Evolutionary conservation across 2,797 vertebrate species (phyloP), one percentile per base, ranked within the genome.

Genomic region (Arctocebus calabarensis): DNA sequence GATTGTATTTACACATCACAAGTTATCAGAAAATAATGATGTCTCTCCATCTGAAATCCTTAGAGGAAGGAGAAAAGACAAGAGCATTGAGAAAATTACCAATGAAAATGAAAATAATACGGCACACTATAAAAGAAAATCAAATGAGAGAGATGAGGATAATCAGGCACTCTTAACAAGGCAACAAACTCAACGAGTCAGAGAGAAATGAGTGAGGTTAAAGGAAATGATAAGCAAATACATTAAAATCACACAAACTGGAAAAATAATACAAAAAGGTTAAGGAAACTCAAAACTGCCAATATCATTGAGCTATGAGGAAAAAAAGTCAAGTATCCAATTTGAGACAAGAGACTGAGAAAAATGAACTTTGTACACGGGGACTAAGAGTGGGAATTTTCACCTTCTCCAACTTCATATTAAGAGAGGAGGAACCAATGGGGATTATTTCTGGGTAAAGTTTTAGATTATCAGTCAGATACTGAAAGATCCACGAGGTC

Each of bases 91-190:
- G 29, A 45, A 73, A 88, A 84, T 68, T 62, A 81, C 55, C 70
- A 70, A 91, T 89, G 34, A 89, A 94, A 87, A 77, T 61, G 8
- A 88, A 97, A 93, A 78, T 85, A 94, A 71, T 83, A 27, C 59
- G 13, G 7, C 19, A 52, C 11, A 40, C 45, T 77, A 10, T 75
- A 73, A 86, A 86, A 81, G 32, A 96, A 68, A 64, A 62, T 74
- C 32, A 94, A 84, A 77, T 20, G 73, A 4, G 82, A 10, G 17
- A 75, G 59, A 86, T 87, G 19, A 71, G 22, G 73, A 57, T 52
- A 91, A 13, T 8, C 70, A 14, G 70, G 13, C 32, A 59, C 34
- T 23, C 27, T 90, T 37, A n/a, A 79, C 16, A 59, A 73, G 52
- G 61, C 43, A 29, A 79, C n/a, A 85, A 86, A 88, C 16, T 40